These are phyloP conservation scores for Centroberyx gerrardi DNA, from an alignment of 2,797 vertebrate genomes.

Conservation along the genomic window DNA sequence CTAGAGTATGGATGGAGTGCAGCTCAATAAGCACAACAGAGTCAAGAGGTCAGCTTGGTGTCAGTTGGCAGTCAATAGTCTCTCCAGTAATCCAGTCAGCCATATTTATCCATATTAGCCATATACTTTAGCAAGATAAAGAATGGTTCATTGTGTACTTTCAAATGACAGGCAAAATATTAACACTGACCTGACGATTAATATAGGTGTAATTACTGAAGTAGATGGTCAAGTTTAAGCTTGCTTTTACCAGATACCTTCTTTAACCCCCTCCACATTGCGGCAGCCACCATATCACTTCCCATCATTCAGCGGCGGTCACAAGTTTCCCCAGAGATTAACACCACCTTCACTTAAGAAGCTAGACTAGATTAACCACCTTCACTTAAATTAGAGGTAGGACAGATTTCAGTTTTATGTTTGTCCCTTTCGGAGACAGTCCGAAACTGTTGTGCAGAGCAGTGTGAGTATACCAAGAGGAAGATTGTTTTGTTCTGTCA, in stretches of 20 bases:
- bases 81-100: neutral
- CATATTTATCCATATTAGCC: neutral
- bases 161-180: neutral
- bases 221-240: neutral
- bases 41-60: slow-evolving; percentile 49
- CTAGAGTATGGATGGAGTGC: slow-evolving; percentile 24
- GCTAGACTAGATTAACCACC: no score
- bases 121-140: neutral
- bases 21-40: slow-evolving; percentile 50
- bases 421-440: neutral
- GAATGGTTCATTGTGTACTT: neutral
- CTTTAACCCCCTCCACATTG: neutral
- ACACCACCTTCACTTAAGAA: no score
- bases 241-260: neutral
- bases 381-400: neutral
- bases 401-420: neutral
- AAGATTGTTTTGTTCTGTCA: neutral
- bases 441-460: neutral
- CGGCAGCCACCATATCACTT: neutral
- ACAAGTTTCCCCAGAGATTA: no score
- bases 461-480: slow-evolving; percentile 6
- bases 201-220: neutral
- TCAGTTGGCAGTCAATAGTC: slow-evolving; percentile 1
- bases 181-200: no score
- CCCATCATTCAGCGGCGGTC: no score